These are phyloP conservation scores for Cervus canadensis DNA, from an alignment of 2,113 vertebrate genomes.

Conservation along the genomic window DNA sequence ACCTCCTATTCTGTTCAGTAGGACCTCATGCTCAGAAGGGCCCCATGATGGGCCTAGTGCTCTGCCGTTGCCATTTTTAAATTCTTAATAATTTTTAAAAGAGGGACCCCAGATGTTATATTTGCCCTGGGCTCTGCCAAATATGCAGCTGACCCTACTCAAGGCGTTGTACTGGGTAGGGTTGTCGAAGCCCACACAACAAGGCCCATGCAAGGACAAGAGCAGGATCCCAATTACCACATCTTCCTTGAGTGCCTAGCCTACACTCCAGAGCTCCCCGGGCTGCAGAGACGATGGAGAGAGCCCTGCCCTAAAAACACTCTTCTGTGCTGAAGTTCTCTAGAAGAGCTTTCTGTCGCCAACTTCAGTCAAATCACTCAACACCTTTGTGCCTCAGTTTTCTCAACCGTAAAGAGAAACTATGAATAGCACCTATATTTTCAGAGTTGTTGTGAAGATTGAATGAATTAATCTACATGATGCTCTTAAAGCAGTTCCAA, in stretches of 20 bases:
- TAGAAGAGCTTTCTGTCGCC: neutral
- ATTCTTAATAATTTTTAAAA: neutral
- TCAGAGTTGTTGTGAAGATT: neutral
- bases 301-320: neutral
- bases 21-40: neutral
- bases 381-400: neutral
- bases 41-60: neutral
- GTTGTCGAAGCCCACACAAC: neutral
- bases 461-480: neutral
- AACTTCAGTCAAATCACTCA: neutral
- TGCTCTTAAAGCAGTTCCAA: neutral
- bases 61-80: neutral
- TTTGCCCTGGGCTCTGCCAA: neutral
- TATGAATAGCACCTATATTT: neutral
- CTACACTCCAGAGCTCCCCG: neutral
- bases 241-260: neutral
- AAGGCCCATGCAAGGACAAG: neutral
- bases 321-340: neutral
- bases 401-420: neutral
- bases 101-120: neutral
- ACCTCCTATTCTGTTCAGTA: fast-evolving
- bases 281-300: neutral
- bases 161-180: neutral
- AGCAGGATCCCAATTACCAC: neutral
- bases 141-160: neutral